Base-by-base conservation (phyloP, 2,797 vertebrate species). In the Spea hammondii region DNA sequence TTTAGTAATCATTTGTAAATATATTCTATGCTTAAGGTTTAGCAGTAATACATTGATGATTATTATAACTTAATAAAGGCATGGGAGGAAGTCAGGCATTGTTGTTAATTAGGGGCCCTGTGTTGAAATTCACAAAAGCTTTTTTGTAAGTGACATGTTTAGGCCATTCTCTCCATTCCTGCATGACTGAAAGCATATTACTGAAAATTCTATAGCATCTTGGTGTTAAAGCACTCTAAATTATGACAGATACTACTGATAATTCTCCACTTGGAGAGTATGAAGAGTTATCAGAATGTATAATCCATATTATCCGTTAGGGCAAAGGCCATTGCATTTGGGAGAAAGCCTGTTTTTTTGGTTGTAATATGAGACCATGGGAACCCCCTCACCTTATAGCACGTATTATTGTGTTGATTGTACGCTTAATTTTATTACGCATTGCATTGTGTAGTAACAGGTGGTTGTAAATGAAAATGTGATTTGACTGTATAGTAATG, bases 291-390 rank as follows among this genome's bases (percentile, higher is more conserved):
- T 67, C 4, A 54, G 65, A 13, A 10, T 7, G 11, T 81, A 44
- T 74, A 65, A 72, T 53, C 11, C 70, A 48, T 64, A 64, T 44
- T 54, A 46, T 13, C 74, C 11, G 17, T 73, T 4, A 69, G 75
- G 70, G 49, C 75, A 68, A 6, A 73, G 79, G 74, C 72, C 47
- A 72, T 49, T 70, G 69, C 17, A 59, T 62, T 67, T 48, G 69
- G 69, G 44, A 72, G 32, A 65, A 11, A 68, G 64, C 45, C 73
- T 17, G 62, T 76, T 70, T 60, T 80, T 71, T 72, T 11, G 13
- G 65, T 48, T 64, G 79, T 64, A 81, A 81, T 50, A 6, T 49
- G 65, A 77, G 48, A 68, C 70, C 70, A 68, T 81, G 79, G 49
- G 79, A 81, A 77, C 14, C 44, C 6, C 14, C 49, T 65, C 44